Percentiles rank a stretch among this genome's conserved stretches.
Conservation (phyloP, 2,797 vertebrate genomes). For the Garrulus glandarius region DNA sequence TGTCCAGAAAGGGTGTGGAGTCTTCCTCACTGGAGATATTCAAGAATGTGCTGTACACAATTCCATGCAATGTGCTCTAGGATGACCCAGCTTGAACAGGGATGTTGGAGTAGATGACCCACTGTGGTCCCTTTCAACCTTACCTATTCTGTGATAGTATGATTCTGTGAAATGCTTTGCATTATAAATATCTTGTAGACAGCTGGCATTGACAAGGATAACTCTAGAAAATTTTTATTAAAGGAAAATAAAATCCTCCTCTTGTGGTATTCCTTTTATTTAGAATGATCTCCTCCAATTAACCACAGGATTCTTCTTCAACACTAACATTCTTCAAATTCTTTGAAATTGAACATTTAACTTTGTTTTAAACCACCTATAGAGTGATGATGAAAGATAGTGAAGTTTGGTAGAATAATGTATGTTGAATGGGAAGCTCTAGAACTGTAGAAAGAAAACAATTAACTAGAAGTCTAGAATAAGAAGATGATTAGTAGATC, state of each 20-base stretch:
- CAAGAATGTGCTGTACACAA: neutral
- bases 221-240: neutral
- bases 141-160: neutral
- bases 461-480: neutral
- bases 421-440: neutral
- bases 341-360: neutral
- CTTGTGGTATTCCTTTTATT: neutral
- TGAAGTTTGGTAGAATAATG: neutral
- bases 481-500: neutral
- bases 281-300: neutral
- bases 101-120: neutral
- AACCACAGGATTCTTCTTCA: neutral
- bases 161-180: neutral
- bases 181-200: neutral
- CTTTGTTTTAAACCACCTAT: neutral
- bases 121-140: neutral
- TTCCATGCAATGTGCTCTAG: too few relatives aligned
- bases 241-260: neutral
- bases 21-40: neutral
- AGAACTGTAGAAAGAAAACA: neutral
- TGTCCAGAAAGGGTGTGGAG: neutral
- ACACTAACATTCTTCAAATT: neutral
- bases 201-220: neutral
- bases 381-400: constrained; percentile 1
- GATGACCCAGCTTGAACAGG: neutral